Evolutionary conservation across 2,888 invertebrate genomes (phyloP).

Genomic region (Leptinotarsa juncta): DNA sequence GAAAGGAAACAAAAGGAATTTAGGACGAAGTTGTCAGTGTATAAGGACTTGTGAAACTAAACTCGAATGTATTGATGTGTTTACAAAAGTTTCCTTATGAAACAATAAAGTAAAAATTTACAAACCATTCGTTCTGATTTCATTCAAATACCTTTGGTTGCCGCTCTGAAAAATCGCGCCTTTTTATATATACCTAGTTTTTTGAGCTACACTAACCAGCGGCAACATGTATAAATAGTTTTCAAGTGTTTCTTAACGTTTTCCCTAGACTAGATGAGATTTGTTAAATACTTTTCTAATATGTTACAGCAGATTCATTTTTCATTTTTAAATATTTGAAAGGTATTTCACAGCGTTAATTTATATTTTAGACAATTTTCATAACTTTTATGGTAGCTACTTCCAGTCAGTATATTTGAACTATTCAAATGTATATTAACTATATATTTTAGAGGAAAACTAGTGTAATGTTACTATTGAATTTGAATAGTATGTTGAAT

Average conservation of each 20-base stretch:
- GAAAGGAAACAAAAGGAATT: too few relatives aligned
- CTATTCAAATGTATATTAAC: background rate
- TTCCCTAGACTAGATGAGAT: slow-evolving; percentile 16
- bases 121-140: slow-evolving; percentile 14
- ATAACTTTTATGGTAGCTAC: background rate
- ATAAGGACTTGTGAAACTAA: background rate
- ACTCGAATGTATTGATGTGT: background rate
- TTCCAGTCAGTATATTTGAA: background rate
- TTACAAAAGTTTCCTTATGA: too few relatives aligned
- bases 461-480: background rate
- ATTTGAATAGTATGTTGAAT: background rate
- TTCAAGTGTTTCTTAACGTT: slow-evolving; percentile 31
- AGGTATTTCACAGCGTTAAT: background rate
- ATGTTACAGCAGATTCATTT: background rate
- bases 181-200: slow-evolving; percentile 2
- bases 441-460: slow-evolving; percentile 1
- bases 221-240: slow-evolving; percentile 34
- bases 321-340: background rate
- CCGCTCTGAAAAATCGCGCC: background rate
- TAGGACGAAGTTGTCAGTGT: too few relatives aligned
- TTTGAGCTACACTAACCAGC: slow-evolving; percentile 38
- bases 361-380: background rate
- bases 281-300: background rate
- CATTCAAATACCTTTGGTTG: slow-evolving; percentile 11
- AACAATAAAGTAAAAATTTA: background rate